These are phyloP conservation scores for Eufriesea mexicana DNA, from an alignment of 1,140 invertebrate species.

Conservation along the genomic window DNA sequence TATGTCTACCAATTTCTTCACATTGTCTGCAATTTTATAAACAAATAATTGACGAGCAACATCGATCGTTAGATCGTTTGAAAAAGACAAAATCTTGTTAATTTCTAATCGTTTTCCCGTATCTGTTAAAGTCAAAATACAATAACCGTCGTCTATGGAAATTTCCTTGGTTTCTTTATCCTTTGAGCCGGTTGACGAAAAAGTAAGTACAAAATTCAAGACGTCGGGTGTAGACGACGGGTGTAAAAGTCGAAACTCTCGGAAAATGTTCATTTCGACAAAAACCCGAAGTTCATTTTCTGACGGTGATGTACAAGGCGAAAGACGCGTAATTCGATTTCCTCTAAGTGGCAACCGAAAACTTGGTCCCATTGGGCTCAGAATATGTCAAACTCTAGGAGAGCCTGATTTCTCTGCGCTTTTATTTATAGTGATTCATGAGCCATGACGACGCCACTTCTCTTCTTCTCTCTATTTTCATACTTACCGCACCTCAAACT, in stretches of 20 bases:
- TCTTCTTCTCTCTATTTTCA: not conserved
- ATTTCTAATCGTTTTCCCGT: too few species aligned
- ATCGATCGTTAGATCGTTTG: too few species aligned
- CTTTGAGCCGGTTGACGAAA: not conserved
- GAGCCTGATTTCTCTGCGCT: not conserved
- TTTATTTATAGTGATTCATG: conserved; percentile 39
- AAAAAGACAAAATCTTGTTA: too few species aligned
- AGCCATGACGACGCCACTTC: not conserved
- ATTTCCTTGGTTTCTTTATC: too few species aligned
- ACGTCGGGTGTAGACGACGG: not conserved
- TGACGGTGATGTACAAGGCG: conserved; percentile 44
- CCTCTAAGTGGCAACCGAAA: conserved; percentile 66
- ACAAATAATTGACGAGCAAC: too few species aligned
- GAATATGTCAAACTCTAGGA: conserved; percentile 37
- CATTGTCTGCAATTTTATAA: too few species aligned
- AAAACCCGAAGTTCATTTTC: conserved; percentile 72
- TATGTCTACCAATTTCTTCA: too few species aligned
- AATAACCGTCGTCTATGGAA: not conserved
- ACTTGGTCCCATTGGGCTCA: not conserved
- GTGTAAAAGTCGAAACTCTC: conserved; percentile 37
- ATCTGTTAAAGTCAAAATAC: not conserved
- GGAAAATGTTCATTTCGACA: conserved; percentile 56
- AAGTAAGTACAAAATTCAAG: not conserved
- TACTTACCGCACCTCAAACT: conserved; percentile 5
- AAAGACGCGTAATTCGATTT: conserved; percentile 73